phyloP scores from a whole-genome alignment of 1,140 invertebrate genomes.

The Prorops nasuta region DNA sequence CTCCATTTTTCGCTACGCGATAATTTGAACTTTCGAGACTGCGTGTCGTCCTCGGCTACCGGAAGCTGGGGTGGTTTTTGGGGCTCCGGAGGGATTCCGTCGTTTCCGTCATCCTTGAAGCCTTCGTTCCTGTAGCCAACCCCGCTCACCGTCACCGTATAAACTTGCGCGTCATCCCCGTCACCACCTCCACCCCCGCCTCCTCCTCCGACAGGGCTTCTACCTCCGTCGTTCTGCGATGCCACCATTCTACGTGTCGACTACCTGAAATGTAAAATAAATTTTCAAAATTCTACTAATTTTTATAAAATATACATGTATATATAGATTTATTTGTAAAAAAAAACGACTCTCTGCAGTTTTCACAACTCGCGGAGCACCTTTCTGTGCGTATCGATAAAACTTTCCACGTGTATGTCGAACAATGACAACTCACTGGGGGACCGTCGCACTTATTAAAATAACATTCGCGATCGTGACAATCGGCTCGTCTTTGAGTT shows the following conservation, averaged over 20 bases:
- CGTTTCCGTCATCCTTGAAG: slow-evolving; percentile 62
- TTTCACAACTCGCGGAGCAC: too few relatives aligned
- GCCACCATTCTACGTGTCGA: slow-evolving; percentile 46
- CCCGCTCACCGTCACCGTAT: slow-evolving; percentile 60
- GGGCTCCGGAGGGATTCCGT: slow-evolving; percentile 54
- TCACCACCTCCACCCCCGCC: slow-evolving; percentile 22
- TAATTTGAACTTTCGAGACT: slow-evolving; percentile 74
- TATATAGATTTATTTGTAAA: too few relatives aligned
- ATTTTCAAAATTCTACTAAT: not conserved
- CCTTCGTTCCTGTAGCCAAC: slow-evolving; percentile 67
- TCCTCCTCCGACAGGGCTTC: slow-evolving; percentile 37
- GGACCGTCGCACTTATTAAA: too few relatives aligned
- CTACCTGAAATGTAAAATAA: slow-evolving; percentile 38
- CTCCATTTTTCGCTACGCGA: slow-evolving; percentile 79
- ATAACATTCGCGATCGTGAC: too few relatives aligned
- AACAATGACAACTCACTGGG: too few relatives aligned
- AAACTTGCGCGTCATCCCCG: slow-evolving; percentile 41
- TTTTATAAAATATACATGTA: too few relatives aligned
- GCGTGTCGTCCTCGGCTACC: slow-evolving; percentile 61
- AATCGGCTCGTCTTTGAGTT: too few relatives aligned
- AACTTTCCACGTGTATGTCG: too few relatives aligned
- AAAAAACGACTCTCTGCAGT: too few relatives aligned
- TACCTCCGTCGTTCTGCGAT: slow-evolving; percentile 49
- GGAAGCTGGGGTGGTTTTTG: slow-evolving; percentile 64
- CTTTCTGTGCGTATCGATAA: too few relatives aligned